These are phyloP conservation scores for Aselliscus stoliczkanus DNA, from an alignment of 2,797 vertebrate species.

Conservation along the genomic window DNA sequence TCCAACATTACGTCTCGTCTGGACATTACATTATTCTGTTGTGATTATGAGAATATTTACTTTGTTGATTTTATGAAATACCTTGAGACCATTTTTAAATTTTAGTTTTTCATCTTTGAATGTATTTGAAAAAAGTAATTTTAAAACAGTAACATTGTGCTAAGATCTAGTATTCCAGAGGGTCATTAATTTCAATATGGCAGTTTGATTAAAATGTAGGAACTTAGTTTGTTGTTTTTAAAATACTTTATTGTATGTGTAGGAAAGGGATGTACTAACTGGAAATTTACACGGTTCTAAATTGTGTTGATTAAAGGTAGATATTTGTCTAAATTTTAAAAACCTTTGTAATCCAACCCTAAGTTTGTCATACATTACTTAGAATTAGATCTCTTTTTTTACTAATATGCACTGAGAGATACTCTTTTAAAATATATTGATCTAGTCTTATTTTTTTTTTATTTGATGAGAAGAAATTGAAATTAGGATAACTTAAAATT, in stretches of 20 bases:
- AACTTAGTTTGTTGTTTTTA: background rate
- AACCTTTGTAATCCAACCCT: background rate
- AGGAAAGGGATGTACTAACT: background rate
- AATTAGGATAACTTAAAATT: slow-evolving; percentile 4
- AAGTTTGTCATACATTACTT: background rate
- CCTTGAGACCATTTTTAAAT: slow-evolving; percentile 75
- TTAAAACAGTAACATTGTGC: slow-evolving; percentile 67
- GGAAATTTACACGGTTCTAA: background rate
- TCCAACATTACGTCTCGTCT: slow-evolving; percentile 85
- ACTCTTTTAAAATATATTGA: background rate
- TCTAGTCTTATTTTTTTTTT: background rate
- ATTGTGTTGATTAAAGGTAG: background rate
- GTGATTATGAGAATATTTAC: slow-evolving; percentile 83
- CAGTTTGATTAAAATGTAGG: background rate
- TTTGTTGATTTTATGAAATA: slow-evolving; percentile 86
- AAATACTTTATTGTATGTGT: background rate
- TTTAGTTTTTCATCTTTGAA: slow-evolving; percentile 63
- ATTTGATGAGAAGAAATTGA: slow-evolving; percentile 29
- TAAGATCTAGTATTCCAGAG: slow-evolving; percentile 73
- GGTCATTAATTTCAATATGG: slow-evolving; percentile 32
- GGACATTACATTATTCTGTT: slow-evolving; percentile 83
- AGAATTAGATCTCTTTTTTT: background rate
- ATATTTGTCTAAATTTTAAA: background rate
- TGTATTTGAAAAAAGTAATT: slow-evolving; percentile 73
- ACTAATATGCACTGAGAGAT: background rate